Conservation (phyloP, 2,113 vertebrate genomes). For the Heliornis fulica region DNA sequence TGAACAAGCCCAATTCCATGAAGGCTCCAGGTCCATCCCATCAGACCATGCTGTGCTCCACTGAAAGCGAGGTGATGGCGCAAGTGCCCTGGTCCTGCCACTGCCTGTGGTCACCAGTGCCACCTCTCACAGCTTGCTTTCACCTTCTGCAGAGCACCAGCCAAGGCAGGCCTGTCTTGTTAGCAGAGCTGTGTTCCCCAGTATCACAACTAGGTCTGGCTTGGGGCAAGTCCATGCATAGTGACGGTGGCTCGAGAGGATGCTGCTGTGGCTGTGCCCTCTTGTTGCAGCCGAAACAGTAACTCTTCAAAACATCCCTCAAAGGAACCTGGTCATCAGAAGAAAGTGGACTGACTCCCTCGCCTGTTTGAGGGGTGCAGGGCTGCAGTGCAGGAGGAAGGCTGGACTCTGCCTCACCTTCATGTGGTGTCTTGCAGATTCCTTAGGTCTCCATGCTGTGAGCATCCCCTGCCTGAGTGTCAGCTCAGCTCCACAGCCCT, state of each 20-base stretch:
- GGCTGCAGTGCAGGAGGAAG: not conserved
- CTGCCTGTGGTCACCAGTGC: accelerated
- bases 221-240: accelerated
- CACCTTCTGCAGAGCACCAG: not conserved
- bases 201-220: accelerated
- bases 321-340: not conserved
- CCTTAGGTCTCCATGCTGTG: accelerated
- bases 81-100: not conserved
- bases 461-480: accelerated
- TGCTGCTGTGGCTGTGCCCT: not conserved
- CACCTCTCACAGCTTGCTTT: not conserved
- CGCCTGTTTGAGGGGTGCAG: accelerated
- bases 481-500: not conserved
- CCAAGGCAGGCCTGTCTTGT: not conserved
- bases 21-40: not conserved
- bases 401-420: not conserved
- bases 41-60: not conserved
- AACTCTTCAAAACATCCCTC: not conserved
- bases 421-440: accelerated
- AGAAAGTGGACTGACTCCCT: not conserved
- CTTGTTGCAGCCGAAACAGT: not conserved
- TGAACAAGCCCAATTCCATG: too few relatives aligned
- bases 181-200: not conserved
- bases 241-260: accelerated
- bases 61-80: not conserved